Percentiles rank a stretch among this genome's conserved stretches.
Evolutionary conservation across 2,113 vertebrate species (phyloP).

Genomic region (Sterna hirundo): DNA sequence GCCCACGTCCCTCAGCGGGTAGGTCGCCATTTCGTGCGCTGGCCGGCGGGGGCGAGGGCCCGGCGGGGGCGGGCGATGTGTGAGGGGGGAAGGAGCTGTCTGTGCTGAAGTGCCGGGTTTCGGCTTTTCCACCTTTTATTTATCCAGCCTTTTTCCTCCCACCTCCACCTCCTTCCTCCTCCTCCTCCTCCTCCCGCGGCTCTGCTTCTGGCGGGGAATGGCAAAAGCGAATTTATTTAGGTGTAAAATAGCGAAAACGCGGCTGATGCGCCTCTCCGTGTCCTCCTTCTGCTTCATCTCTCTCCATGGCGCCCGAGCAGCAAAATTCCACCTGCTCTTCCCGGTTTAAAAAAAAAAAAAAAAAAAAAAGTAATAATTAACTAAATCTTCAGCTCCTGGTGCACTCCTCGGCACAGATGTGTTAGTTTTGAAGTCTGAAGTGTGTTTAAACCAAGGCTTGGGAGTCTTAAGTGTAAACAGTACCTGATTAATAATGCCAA

Average conservation of each 20-base stretch:
- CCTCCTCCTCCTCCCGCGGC: no score
- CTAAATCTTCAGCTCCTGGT: background rate
- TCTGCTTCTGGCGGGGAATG: no score
- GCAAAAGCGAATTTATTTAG: background rate
- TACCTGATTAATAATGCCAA: background rate
- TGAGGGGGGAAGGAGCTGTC: constrained; percentile 38
- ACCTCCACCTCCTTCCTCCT: no score
- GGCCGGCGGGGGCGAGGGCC: constrained; percentile 5
- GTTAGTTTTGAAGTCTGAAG: constrained; percentile 14
- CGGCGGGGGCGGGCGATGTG: background rate
- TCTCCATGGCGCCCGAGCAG: background rate
- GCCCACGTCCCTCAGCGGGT: background rate
- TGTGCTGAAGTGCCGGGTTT: background rate
- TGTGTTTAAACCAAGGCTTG: background rate
- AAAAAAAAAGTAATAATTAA: background rate
- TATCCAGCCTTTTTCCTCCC: background rate
- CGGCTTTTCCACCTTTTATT: background rate
- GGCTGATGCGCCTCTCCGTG: background rate
- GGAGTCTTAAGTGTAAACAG: background rate
- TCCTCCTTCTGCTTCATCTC: background rate
- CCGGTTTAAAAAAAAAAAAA: background rate
- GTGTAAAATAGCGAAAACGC: background rate
- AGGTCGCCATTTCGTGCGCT: constrained; percentile 42
- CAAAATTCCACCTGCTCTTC: background rate
- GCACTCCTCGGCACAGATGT: background rate